phyloP scores from a whole-genome alignment of 2,888 invertebrate species.

The Microctonus brassicae region DNA sequence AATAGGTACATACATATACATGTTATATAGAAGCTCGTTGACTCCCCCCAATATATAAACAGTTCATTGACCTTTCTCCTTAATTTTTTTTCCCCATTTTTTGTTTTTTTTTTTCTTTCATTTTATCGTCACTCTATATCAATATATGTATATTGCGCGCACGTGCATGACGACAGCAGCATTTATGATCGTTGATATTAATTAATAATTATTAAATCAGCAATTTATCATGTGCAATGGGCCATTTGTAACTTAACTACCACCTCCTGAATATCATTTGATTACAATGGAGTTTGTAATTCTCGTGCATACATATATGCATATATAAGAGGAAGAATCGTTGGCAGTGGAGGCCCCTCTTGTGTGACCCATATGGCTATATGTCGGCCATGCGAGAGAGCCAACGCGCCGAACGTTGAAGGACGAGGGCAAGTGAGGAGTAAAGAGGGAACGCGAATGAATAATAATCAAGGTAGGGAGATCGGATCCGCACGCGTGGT shows the following conservation, averaged over 20 bases:
- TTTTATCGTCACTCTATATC: too few relatives aligned
- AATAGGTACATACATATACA: neutral
- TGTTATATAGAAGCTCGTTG: neutral
- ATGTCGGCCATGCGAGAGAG: constrained; percentile 30
- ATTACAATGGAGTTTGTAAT: constrained; percentile 3
- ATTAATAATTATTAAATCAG: constrained; percentile 3
- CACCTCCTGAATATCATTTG: neutral
- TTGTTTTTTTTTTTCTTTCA: constrained; percentile 19
- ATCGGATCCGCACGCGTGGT: constrained; percentile 48
- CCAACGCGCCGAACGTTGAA: constrained; percentile 26
- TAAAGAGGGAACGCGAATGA: constrained; percentile 40
- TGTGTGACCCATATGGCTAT: constrained; percentile 1
- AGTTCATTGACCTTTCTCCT: constrained; percentile 30
- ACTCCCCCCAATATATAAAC: neutral
- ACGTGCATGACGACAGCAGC: neutral
- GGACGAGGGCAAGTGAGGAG: neutral
- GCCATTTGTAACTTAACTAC: constrained; percentile 10
- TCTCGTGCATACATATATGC: neutral
- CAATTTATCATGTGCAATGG: constrained; percentile 4
- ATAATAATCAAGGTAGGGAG: constrained; percentile 59
- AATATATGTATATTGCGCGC: neutral
- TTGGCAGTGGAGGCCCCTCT: neutral
- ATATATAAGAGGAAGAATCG: neutral
- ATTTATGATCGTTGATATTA: neutral
- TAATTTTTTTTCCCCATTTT: neutral